Percentiles rank a stretch among this genome's conserved stretches.
Conservation (phyloP, 2,888 invertebrate genomes). For the Drosophila picticornis region DNA sequence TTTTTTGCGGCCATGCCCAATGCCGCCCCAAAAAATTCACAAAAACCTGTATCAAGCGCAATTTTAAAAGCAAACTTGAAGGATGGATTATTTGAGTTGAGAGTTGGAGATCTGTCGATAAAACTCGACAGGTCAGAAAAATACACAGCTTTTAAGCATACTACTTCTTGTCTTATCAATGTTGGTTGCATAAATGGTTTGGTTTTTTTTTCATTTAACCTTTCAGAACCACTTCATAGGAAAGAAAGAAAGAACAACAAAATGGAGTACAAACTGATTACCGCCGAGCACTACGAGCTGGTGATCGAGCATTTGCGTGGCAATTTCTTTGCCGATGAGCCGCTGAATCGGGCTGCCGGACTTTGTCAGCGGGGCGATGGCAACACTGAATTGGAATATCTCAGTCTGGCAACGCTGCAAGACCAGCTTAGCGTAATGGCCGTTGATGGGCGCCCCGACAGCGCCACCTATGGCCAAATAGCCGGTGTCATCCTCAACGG, state of each 20-base stretch:
- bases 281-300: conserved; percentile 85
- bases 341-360: conserved; percentile 91
- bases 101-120: background rate
- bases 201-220: background rate
- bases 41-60: background rate
- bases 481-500: conserved; percentile 92
- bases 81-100: background rate
- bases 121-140: background rate
- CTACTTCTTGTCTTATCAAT: background rate
- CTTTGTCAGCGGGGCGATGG: conserved; percentile 89
- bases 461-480: conserved; percentile 87
- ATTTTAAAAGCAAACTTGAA: background rate
- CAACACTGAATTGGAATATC: conserved; percentile 90
- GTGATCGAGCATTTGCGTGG: conserved; percentile 90
- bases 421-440: conserved; percentile 92
- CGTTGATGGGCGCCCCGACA: conserved; percentile 84
- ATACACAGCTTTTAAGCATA: background rate
- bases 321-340: conserved; percentile 94
- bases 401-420: conserved; percentile 90
- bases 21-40: background rate
- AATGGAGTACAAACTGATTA: conserved; percentile 84
- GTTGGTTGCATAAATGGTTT: background rate
- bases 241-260: background rate
- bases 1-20: background rate
- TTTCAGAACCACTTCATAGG: background rate